These are phyloP conservation scores for Phycodurus eques DNA, from an alignment of 2,113 vertebrate genomes.

Conservation along the genomic window DNA sequence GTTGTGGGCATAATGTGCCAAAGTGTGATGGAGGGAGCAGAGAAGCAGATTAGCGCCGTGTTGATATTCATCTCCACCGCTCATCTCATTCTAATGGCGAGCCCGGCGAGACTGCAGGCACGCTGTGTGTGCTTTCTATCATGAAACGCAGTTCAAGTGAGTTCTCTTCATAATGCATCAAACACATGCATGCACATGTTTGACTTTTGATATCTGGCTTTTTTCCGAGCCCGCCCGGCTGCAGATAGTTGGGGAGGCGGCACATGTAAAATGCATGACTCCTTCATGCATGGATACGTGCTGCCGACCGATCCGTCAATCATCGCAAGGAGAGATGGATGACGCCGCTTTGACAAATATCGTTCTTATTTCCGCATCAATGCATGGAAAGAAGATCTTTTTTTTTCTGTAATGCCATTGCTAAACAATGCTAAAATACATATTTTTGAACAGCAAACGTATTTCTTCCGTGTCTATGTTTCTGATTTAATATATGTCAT, in stretches of 20 bases:
- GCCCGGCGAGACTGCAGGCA: slow-evolving; percentile 9
- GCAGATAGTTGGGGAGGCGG: slow-evolving; percentile 16
- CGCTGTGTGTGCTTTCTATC: background rate
- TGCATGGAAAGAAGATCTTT: background rate
- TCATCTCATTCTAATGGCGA: slow-evolving; percentile 14
- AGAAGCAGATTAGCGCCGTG: slow-evolving; percentile 30
- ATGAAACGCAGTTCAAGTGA: slow-evolving; percentile 31
- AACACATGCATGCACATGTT: slow-evolving; percentile 36
- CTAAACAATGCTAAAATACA: background rate
- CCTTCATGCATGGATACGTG: slow-evolving; percentile 37
- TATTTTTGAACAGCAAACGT: background rate
- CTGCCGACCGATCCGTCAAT: slow-evolving; percentile 41
- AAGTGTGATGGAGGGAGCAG: slow-evolving; percentile 4
- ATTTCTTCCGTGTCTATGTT: too few relatives aligned
- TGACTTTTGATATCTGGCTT: slow-evolving; percentile 30
- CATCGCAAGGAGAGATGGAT: slow-evolving; percentile 3
- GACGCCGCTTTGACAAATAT: slow-evolving; percentile 18
- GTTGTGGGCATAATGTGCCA: slow-evolving; percentile 20
- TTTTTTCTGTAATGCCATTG: background rate
- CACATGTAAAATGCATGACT: slow-evolving; percentile 55
- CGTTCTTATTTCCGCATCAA: background rate
- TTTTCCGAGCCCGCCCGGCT: background rate
- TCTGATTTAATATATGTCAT: too few relatives aligned
- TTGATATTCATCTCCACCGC: slow-evolving; percentile 48
- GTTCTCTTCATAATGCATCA: slow-evolving; percentile 34